Evolutionary conservation across 1,140 invertebrate genomes (phyloP), one percentile per base, ranked within the genome.

Genomic region (Tetragnatha versicolor): DNA sequence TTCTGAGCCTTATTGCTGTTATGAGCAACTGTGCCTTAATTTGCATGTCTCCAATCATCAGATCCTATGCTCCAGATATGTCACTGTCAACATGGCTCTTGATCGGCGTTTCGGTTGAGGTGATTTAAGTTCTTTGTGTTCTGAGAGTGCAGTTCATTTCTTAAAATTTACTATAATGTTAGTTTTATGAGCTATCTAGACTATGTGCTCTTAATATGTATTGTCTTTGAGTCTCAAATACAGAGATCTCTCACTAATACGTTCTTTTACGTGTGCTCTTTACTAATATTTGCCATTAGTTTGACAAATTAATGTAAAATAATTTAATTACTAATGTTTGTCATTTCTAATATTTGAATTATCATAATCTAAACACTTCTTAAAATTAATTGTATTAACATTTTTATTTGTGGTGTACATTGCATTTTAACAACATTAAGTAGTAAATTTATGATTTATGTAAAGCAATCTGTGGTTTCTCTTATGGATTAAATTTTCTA

Each of bases 21-120:
- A 83, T 85, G 42, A 85, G 85, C 25, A 87, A 87, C 82, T 85
- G 84, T 83, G 84, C 84, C 17, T 82, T 87, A 27, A 83, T 87
- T 69, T 83, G 83, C 39, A 83, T 86, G 39, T 85, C 85, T 29
- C 85, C 84, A 29, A 80, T 84, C 51, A 66, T 85, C 10, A 68
- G 83, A 22, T 80, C 85, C 31, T 81, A 87, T 79, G 79, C 84
- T 35, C 84, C 85, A 7, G 81, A 81, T 37, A 79, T 81, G 47
- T 76, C 77, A 22, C 10, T 80, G 6, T 55, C 73, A 17, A 58
- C 17, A 63, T 85, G 61, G 82, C 77, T 73, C 45, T 72, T 87
- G 33, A 84, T 87, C 39, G 68, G 45, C 39, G 83, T 87, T 70
- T 45, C 83, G n/a, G 63, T 86, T 60, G 87, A 87, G 84, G 86